These are phyloP conservation scores for Melinopterus prodromus DNA, from an alignment of 2,888 invertebrate genomes.

Conservation along the genomic window DNA sequence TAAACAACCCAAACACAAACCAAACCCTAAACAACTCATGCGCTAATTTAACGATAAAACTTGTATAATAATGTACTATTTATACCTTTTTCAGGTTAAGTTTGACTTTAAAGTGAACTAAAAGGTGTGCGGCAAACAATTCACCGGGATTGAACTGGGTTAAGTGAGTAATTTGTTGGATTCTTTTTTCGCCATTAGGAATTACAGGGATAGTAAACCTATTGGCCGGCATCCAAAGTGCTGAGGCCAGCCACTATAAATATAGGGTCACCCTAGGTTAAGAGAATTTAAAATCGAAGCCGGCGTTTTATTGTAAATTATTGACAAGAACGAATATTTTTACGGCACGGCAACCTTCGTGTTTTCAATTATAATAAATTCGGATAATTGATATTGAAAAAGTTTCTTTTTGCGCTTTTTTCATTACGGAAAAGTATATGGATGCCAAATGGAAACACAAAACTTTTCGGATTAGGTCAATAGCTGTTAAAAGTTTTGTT, in stretches of 20 bases:
- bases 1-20: no score
- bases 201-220: not conserved
- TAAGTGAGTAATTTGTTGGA: not conserved
- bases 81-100: not conserved
- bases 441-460: not conserved
- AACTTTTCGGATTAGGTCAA: not conserved
- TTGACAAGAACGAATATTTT: not conserved
- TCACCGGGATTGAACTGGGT: not conserved
- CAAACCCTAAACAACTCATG: no score
- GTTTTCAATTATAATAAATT: not conserved
- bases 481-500: not conserved
- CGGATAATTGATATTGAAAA: not conserved
- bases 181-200: not conserved
- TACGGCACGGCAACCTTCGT: no score
- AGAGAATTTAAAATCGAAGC: not conserved
- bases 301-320: not conserved
- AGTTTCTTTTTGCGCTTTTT: not conserved
- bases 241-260: not conserved
- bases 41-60: no score
- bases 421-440: not conserved
- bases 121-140: not conserved
- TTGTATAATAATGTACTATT: no score
- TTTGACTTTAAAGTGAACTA: not conserved
- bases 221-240: not conserved
- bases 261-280: not conserved